Conservation (phyloP, 2,113 vertebrate species). For the Tragelaphus buxtoni region DNA sequence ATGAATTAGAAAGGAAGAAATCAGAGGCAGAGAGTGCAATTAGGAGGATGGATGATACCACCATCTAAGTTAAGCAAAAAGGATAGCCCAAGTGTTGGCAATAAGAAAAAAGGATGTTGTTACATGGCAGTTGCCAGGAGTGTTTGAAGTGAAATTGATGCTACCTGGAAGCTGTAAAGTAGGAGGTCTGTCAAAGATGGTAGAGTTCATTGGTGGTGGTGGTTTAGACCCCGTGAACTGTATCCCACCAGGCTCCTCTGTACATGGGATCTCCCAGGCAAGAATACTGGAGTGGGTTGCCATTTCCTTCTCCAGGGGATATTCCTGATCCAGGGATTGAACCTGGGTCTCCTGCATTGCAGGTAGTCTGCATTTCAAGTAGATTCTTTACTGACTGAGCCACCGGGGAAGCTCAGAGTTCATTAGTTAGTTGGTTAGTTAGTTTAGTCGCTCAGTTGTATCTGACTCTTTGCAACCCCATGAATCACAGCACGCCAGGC, state of each 20-base stretch:
- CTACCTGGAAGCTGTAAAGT: background rate
- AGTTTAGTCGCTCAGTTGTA: too few relatives aligned
- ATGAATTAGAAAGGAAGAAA: background rate
- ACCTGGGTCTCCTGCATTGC: accelerated
- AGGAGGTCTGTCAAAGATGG: background rate
- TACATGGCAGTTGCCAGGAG: background rate
- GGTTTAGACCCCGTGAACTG: background rate
- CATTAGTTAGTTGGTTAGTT: background rate
- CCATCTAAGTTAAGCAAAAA: background rate
- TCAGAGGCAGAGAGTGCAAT: background rate
- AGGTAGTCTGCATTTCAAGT: background rate
- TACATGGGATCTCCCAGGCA: background rate
- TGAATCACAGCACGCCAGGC: too few relatives aligned
- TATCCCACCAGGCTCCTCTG: background rate
- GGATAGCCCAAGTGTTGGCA: background rate
- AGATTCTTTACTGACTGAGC: background rate
- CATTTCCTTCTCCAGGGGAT: background rate
- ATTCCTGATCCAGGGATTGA: background rate
- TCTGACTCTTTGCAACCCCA: too few relatives aligned
- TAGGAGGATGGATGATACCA: background rate
- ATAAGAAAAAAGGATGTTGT: background rate
- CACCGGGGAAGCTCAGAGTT: background rate
- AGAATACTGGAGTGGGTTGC: background rate
- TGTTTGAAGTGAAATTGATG: background rate
- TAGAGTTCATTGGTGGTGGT: background rate